A percentile compares a stretch with the other conserved stretches of the same genome.
phyloP scores from a whole-genome alignment of 2,888 invertebrate genomes.

The Eristalinus sepulchralis region DNA sequence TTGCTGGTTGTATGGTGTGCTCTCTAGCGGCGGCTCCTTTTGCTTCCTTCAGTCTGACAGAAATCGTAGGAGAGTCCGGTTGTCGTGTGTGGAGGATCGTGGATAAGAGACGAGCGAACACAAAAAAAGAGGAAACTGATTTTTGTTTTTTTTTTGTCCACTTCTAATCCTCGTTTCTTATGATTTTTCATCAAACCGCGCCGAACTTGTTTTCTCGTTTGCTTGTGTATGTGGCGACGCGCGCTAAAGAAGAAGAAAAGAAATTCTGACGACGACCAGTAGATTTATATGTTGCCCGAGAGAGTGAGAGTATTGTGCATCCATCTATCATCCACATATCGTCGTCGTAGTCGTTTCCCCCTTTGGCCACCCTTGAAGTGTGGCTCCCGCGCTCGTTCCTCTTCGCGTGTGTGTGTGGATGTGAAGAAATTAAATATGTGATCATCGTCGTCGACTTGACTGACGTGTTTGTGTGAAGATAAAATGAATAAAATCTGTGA shows the following conservation, averaged over 20 bases:
- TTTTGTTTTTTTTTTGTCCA: background rate
- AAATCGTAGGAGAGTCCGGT: constrained; percentile 74
- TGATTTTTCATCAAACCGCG: background rate
- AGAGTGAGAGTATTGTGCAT: constrained; percentile 35
- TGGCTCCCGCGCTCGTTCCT: background rate
- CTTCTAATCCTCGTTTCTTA: background rate
- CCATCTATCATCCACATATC: background rate
- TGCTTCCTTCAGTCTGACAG: constrained; percentile 73
- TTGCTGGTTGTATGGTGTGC: constrained; percentile 28
- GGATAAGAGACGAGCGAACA: background rate
- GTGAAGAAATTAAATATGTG: background rate
- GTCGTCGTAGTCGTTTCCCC: background rate
- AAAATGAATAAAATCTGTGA: constrained; percentile 49
- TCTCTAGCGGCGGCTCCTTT: constrained; percentile 57
- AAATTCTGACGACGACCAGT: background rate
- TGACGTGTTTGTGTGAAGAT: background rate
- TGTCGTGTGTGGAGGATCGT: constrained; percentile 3
- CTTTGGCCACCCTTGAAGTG: background rate
- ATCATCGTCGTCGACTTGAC: background rate
- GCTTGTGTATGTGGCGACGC: constrained; percentile 46
- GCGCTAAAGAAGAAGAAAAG: constrained; percentile 24
- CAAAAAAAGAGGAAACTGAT: background rate
- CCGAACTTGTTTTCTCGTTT: constrained; percentile 22
- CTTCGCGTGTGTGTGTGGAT: background rate
- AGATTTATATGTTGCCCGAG: constrained; percentile 14